A percentile compares a stretch with the other conserved stretches of the same genome.
Evolutionary conservation across 2,888 invertebrate genomes (phyloP).

Genomic region (Invenusta paracnida): DNA sequence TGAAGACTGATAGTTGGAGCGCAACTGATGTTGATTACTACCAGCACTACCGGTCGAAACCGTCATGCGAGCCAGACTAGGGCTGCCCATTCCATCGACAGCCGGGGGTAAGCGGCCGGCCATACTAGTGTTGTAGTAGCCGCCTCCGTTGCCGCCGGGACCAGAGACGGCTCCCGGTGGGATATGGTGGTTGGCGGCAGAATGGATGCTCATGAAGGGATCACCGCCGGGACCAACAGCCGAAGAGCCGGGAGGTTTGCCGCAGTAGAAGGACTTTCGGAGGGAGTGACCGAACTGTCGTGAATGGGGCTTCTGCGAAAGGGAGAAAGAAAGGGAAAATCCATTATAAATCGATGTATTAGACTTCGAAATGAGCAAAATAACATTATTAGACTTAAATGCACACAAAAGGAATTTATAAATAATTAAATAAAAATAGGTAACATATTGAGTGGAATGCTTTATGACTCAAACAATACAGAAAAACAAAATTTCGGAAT

Average conservation of each 20-base stretch:
- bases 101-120: not conserved
- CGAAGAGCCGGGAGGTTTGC: not conserved
- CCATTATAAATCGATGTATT: too few relatives aligned
- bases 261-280: conserved; percentile 92
- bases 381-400: too few relatives aligned
- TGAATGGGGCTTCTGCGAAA: conserved; percentile 80
- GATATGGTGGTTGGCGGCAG: not conserved
- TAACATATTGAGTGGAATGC: too few relatives aligned
- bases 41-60: not conserved
- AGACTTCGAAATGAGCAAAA: too few relatives aligned
- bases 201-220: not conserved
- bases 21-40: too few relatives aligned
- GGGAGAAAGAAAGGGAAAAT: not conserved
- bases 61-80: not conserved
- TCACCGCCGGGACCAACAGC: not conserved
- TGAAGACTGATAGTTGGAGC: too few relatives aligned
- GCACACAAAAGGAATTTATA: too few relatives aligned
- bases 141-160: too few relatives aligned
- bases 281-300: conserved; percentile 88
- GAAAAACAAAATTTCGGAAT: too few relatives aligned
- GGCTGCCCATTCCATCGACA: not conserved
- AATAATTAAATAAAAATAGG: too few relatives aligned
- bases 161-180: not conserved
- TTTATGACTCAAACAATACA: too few relatives aligned
- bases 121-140: not conserved